Evolutionary conservation across 2,888 invertebrate species (phyloP).

Genomic region (Drosophila falleni): DNA sequence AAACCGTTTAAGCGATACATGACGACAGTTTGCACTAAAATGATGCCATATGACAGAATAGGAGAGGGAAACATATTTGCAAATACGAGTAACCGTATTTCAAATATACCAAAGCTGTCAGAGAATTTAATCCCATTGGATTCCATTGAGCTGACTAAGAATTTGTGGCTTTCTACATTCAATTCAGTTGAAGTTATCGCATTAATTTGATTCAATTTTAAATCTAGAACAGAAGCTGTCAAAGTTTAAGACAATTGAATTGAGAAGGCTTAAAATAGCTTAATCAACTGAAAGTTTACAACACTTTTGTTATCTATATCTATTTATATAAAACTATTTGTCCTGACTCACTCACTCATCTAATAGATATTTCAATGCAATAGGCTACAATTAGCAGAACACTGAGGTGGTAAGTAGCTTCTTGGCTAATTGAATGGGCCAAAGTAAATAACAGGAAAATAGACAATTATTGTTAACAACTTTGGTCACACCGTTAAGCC

Average conservation of each 20-base stretch:
- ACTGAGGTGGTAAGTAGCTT: conserved; percentile 30
- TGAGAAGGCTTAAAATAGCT: conserved; percentile 10
- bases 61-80: conserved; percentile 5
- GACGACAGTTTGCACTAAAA: conserved; percentile 26
- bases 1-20: conserved; percentile 22
- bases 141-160: background rate
- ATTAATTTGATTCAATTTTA: conserved; percentile 3
- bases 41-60: conserved; percentile 16
- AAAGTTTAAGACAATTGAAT: conserved; percentile 2
- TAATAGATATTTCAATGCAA: background rate
- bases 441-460: conserved; percentile 59
- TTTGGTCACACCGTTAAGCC: conserved; percentile 68
- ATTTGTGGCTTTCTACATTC: conserved; percentile 1
- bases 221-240: background rate
- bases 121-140: conserved; percentile 17
- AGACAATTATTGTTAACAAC: conserved; percentile 71
- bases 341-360: too few species aligned
- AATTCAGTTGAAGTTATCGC: background rate
- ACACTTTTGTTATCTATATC: conserved; percentile 13
- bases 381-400: conserved; percentile 24
- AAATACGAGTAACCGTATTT: conserved; percentile 8
- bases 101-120: conserved; percentile 13
- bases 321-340: background rate
- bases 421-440: conserved; percentile 57
- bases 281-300: conserved; percentile 36